These are phyloP conservation scores for Microplitis manilae DNA, from an alignment of 2,888 invertebrate species.

Conservation along the genomic window DNA sequence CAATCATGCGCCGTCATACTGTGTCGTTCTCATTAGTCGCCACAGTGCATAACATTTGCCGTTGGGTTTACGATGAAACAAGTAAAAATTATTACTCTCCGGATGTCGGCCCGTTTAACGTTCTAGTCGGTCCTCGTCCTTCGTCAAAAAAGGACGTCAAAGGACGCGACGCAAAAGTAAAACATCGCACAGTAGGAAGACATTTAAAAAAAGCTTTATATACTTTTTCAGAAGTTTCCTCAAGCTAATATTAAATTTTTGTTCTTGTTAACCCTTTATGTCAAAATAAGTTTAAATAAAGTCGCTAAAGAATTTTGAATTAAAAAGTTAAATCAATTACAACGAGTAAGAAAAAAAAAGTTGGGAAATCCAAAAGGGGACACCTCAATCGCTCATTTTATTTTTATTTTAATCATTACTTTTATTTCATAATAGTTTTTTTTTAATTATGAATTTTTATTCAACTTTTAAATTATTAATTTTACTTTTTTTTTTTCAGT, in stretches of 20 bases:
- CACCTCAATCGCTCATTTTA: no score
- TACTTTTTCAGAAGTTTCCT: background rate
- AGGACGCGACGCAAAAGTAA: background rate
- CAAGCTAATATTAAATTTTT: background rate
- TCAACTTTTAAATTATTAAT: no score
- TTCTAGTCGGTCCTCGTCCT: background rate
- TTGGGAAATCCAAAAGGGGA: no score
- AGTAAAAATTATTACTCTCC: constrained; percentile 20
- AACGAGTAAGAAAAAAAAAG: no score
- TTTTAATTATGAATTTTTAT: no score
- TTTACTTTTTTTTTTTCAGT: no score
- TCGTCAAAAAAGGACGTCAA: background rate
- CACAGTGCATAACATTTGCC: constrained; percentile 37
- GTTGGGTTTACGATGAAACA: constrained; percentile 22
- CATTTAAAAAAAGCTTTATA: background rate
- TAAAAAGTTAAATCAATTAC: no score
- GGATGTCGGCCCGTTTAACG: constrained; percentile 27
- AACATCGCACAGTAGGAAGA: background rate
- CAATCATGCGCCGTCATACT: background rate
- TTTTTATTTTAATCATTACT: no score
- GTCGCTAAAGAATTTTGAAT: no score
- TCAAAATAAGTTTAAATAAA: no score
- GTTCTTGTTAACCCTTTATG: background rate
- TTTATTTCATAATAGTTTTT: no score
- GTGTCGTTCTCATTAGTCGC: constrained; percentile 35